Percentiles rank a stretch among this genome's conserved stretches.
phyloP scores from a whole-genome alignment of 1,140 invertebrate genomes.

The Eueides isabella region DNA sequence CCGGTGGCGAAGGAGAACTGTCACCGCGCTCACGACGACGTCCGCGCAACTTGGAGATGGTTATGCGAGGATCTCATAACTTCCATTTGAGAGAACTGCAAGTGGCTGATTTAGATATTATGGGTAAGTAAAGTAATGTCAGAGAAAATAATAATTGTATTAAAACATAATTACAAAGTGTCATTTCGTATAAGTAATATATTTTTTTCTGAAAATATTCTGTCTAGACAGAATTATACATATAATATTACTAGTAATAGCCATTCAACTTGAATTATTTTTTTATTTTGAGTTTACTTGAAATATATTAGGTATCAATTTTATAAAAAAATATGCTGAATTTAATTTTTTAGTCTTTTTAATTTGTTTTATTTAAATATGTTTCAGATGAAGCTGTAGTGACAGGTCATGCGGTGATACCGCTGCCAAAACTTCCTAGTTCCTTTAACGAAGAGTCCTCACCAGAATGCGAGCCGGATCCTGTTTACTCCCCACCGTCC shows the following conservation, averaged over 20 bases:
- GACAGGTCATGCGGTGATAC: constrained; percentile 77
- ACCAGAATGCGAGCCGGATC: constrained; percentile 58
- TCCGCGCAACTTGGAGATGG: constrained; percentile 80
- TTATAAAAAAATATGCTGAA: no score
- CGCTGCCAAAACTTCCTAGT: constrained; percentile 80
- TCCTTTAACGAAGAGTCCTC: constrained; percentile 70
- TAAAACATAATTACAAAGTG: no score
- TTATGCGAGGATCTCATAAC: constrained; percentile 75
- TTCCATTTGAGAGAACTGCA: constrained; percentile 79
- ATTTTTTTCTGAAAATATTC: no score
- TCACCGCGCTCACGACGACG: constrained; percentile 69
- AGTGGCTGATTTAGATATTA: constrained; percentile 77
- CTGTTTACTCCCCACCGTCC: constrained; percentile 63
- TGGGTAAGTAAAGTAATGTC: constrained; percentile 58
- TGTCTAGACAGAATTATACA: no score
- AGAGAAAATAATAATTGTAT: no score
- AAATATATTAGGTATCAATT: no score
- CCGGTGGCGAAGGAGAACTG: constrained; percentile 65
- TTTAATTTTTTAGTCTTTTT: no score
- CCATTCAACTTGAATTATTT: no score
- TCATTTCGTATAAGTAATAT: not conserved
- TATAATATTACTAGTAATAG: no score
- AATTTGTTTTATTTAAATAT: no score
- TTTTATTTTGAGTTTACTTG: no score
- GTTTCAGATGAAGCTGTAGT: constrained; percentile 79